Evolutionary conservation across 2,888 invertebrate genomes (phyloP).

Genomic region (Chloroclysta siterata): DNA sequence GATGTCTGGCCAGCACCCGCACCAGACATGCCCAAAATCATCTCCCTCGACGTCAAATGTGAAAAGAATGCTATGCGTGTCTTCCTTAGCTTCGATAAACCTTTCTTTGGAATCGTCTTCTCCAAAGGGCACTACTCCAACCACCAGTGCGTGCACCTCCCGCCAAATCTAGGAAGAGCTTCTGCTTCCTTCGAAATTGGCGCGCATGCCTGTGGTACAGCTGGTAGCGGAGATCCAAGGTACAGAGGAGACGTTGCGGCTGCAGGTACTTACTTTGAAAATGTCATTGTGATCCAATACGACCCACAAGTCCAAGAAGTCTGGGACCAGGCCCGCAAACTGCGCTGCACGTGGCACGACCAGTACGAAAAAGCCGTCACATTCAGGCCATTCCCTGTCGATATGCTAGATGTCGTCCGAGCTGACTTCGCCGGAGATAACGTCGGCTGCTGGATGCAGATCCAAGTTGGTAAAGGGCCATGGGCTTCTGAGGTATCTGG

Average conservation of each 20-base stretch:
- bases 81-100: constrained; percentile 96
- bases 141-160: constrained; percentile 95
- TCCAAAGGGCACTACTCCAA: constrained; percentile 97
- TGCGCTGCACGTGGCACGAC: constrained; percentile 97
- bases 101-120: constrained; percentile 97
- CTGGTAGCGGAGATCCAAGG: constrained; percentile 96
- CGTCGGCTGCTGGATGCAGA: constrained; percentile 99
- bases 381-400: constrained; percentile 97
- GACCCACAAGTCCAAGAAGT: constrained; percentile 97
- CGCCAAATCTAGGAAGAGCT: constrained; percentile 93
- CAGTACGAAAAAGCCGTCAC: constrained; percentile 98
- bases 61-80: constrained; percentile 98
- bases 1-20: constrained; percentile 95
- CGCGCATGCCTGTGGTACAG: constrained; percentile 95
- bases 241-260: constrained; percentile 95
- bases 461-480: constrained; percentile 97
- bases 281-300: constrained; percentile 96
- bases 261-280: constrained; percentile 96
- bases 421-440: constrained; percentile 98
- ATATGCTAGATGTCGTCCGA: constrained; percentile 97
- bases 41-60: constrained; percentile 96
- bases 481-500: constrained; percentile 98
- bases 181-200: constrained; percentile 96
- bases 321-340: constrained; percentile 96
- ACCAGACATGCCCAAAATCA: constrained; percentile 96